Base-by-base conservation (phyloP, 2,797 vertebrate genomes). In the Brachyalestes nurse region DNA sequence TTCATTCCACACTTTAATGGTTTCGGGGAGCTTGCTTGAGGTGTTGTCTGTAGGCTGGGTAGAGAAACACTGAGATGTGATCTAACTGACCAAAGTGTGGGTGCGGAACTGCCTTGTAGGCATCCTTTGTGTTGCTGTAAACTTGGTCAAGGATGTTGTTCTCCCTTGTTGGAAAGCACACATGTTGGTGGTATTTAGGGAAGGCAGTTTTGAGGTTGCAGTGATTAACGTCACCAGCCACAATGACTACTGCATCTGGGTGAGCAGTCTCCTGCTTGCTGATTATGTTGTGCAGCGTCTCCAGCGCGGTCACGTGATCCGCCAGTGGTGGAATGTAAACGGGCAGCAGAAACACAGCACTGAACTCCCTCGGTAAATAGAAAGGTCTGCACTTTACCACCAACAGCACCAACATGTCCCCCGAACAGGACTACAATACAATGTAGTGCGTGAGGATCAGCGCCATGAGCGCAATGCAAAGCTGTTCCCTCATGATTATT, bases 51-150 rank as follows among this genome's bases (percentile, higher is more conserved):
- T 64, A 64, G 25, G 60, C 40, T 62, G 40, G 40, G 61, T 62
- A 49, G 42, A 75, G 60, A 6, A 75, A 75, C 42, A 19, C 4
- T 16, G 73, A 64, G 42, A 64, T 62, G 73, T 74, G 72, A 34
- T 74, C 38, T 3, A n/a, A 70, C 60, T 75, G 42, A 16, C 34
- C n/a, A 23, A 60, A 42, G 38, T 74, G 10, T 13, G n/a, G 38
- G 1, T 6, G 38, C 6, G 57, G n/a, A 6, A 75, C 5, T 7
- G 53, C n/a, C n/a, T 45, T 75, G 6, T 62, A 25, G n/a, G 6
- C 38, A 10, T 9, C 40, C 40, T 57, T 25, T 16, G 12, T 21
- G 0, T 28, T 75, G 42, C 42, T n/a, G 45, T 75, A 64, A n/a
- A 77, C 61, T 40, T 55, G 14, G 28, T 25, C 5, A 13, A 28